Percentiles rank a stretch among this genome's conserved stretches.
These are phyloP conservation scores for Tyrannus savana DNA, from an alignment of 2,113 vertebrate genomes.

Conservation along the genomic window DNA sequence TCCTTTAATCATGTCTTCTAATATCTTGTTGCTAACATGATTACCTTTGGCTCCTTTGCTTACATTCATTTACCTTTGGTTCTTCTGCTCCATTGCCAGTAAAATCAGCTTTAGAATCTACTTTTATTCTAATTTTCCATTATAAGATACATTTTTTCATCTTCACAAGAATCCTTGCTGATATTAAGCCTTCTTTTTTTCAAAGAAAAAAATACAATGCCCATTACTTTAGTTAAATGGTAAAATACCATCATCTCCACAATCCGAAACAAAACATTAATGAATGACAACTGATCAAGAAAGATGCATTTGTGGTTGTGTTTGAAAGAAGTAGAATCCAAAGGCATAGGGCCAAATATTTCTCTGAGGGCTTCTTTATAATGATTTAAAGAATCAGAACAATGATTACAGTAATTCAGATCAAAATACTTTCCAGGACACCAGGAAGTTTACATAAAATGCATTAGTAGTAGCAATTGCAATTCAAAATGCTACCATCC, in stretches of 20 bases:
- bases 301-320: slow-evolving; percentile 19
- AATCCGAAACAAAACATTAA: not conserved
- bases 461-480: slow-evolving; percentile 22
- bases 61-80: not conserved
- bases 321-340: not conserved
- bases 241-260: not conserved
- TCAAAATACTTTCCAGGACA: slow-evolving; percentile 39
- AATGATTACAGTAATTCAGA: slow-evolving; percentile 36
- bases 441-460: slow-evolving; percentile 44
- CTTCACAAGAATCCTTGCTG: not conserved
- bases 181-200: not conserved
- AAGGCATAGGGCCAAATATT: not conserved
- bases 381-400: slow-evolving; percentile 27
- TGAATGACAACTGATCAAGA: not conserved
- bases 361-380: not conserved
- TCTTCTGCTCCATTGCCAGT: not conserved
- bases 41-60: not conserved
- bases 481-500: not conserved
- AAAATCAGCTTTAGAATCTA: not conserved
- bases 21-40: not conserved
- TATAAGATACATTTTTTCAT: not conserved
- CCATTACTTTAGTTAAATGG: not conserved
- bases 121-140: not conserved
- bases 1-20: not conserved
- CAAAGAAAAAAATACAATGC: not conserved